Evolutionary conservation across 2,797 vertebrate species (phyloP).

Genomic region (Enteromius thamalakanensis): DNA sequence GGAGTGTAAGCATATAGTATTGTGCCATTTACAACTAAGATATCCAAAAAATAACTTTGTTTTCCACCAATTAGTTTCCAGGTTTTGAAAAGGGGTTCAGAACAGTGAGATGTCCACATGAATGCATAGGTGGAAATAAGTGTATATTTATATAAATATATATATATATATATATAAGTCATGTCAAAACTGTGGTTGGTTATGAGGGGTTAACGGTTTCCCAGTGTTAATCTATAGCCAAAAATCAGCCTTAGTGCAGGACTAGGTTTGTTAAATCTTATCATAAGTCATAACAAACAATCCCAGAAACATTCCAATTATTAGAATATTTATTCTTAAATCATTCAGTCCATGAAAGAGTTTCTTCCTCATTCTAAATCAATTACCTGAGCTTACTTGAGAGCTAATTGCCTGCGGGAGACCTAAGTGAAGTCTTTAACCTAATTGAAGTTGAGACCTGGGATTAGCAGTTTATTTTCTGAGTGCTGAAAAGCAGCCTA

Average conservation of each 20-base stretch:
- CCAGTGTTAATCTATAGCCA: neutral
- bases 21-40: neutral
- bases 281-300: neutral
- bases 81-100: neutral
- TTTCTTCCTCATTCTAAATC: conserved; percentile 56
- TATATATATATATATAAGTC: neutral
- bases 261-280: too few species aligned
- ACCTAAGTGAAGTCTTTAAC: conserved; percentile 48
- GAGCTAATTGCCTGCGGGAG: conserved; percentile 48
- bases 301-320: neutral
- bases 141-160: neutral
- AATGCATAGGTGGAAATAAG: neutral
- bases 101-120: neutral
- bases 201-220: neutral
- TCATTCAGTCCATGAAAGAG: conserved; percentile 20
- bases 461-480: conserved; percentile 53
- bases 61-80: neutral
- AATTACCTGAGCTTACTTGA: conserved; percentile 45
- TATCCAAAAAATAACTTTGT: neutral
- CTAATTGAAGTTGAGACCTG: conserved; percentile 53
- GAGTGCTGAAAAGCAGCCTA: conserved; percentile 24
- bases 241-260: neutral
- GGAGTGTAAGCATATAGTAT: neutral
- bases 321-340: neutral
- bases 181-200: neutral